Evolutionary conservation across 2,797 vertebrate species (phyloP).

Genomic region (Perodicticus potto): DNA sequence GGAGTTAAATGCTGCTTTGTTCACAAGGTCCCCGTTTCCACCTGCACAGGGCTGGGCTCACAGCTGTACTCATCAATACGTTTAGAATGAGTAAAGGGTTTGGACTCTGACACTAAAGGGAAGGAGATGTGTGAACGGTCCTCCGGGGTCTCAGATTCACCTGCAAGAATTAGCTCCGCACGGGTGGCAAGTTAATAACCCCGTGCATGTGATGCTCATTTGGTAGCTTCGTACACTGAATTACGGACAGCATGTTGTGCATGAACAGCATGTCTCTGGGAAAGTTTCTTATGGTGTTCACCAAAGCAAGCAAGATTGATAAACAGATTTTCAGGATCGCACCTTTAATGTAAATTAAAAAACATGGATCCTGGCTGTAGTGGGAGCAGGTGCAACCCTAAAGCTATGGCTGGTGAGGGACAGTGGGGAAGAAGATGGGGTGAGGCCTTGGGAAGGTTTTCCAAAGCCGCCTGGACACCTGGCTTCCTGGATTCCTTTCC

Average conservation of each 20-base stretch:
- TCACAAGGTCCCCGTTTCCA: neutral
- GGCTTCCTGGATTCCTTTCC: too few relatives aligned
- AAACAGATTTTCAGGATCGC: constrained; percentile 17
- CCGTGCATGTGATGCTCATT: constrained; percentile 42
- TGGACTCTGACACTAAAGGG: neutral
- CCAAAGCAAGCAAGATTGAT: constrained; percentile 16
- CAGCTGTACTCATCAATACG: accelerated
- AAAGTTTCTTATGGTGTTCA: constrained; percentile 37
- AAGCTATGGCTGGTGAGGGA: neutral
- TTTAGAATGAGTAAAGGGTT: neutral
- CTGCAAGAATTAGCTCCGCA: neutral
- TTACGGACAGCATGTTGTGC: constrained; percentile 16
- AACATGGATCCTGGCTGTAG: accelerated
- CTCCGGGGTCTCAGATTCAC: neutral
- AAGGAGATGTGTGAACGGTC: neutral
- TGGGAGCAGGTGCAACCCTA: neutral
- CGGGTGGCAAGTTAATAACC: constrained; percentile 3
- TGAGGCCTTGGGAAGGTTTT: neutral
- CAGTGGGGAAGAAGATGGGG: neutral
- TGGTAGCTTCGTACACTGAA: constrained; percentile 57
- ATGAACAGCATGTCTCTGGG: neutral
- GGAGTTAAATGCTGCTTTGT: neutral
- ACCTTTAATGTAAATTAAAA: neutral
- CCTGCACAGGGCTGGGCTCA: neutral
- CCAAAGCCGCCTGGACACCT: neutral